A percentile compares a stretch with the other conserved stretches of the same genome.
These are phyloP conservation scores for Lepus americanus DNA, from an alignment of 2,113 vertebrate genomes.

Conservation along the genomic window DNA sequence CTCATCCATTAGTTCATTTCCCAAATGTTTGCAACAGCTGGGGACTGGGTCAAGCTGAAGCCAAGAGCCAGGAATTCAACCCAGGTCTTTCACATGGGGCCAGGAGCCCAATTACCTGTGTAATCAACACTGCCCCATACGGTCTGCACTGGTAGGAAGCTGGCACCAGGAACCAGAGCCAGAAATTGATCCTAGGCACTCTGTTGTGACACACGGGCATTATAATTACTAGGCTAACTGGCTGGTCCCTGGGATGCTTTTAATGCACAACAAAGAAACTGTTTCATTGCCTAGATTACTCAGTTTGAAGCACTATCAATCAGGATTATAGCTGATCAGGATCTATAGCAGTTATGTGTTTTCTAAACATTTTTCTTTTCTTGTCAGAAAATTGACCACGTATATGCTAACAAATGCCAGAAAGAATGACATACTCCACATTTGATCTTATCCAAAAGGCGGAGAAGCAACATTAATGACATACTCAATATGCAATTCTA, in stretches of 20 bases:
- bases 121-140: too few species aligned
- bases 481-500: not conserved
- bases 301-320: not conserved
- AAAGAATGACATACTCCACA: not conserved
- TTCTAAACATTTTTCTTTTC: not conserved
- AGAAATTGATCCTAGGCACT: too few species aligned
- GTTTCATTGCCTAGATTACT: not conserved
- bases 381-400: not conserved
- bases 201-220: too few species aligned
- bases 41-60: too few species aligned
- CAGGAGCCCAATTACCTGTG: too few species aligned
- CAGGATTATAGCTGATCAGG: not conserved
- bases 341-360: not conserved
- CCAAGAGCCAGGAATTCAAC: too few species aligned
- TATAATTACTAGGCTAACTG: too few species aligned
- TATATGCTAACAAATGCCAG: not conserved
- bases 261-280: not conserved
- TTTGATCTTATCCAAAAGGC: not conserved
- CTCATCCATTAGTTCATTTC: too few species aligned
- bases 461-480: not conserved
- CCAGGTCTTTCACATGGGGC: too few species aligned
- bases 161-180: too few species aligned
- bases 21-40: too few species aligned
- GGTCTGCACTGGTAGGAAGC: too few species aligned
- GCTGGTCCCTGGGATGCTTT: not conserved